Conservation (phyloP, 2,888 invertebrate genomes). For the Lymantria dispar region DNA sequence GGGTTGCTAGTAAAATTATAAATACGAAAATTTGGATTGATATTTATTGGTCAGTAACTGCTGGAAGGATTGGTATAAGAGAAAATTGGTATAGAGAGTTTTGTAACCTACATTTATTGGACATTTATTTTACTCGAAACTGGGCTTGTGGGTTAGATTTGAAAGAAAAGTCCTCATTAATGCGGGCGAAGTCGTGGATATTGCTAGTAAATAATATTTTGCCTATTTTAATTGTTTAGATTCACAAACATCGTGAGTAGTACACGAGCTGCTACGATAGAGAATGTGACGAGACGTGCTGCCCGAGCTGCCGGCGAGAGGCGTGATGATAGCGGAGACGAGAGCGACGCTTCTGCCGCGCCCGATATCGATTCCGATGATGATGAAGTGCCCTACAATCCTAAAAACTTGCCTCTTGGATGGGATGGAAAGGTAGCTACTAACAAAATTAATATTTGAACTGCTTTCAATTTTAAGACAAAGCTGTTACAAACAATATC, state of each 20-base stretch:
- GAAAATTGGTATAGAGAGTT: no score
- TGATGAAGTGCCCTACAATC: slow-evolving; percentile 98
- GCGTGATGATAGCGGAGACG: slow-evolving; percentile 95
- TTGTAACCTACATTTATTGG: no score
- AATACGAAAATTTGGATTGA: no score
- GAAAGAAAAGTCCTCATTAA: no score
- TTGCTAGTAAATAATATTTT: not conserved
- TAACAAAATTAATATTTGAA: not conserved
- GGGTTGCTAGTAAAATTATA: no score
- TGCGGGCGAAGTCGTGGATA: no score
- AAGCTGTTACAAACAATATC: no score
- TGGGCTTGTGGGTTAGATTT: no score
- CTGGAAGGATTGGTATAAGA: no score
- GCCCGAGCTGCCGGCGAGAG: slow-evolving; percentile 97
- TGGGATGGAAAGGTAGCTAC: slow-evolving; percentile 96
- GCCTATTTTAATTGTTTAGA: slow-evolving; percentile 47
- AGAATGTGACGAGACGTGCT: slow-evolving; percentile 99
- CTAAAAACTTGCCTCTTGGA: slow-evolving; percentile 98
- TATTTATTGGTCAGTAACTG: no score
- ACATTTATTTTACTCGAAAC: no score
- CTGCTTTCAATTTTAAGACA: no score
- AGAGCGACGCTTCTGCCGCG: slow-evolving; percentile 89
- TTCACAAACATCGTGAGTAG: slow-evolving; percentile 92
- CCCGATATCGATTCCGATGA: slow-evolving; percentile 95
- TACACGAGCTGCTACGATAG: slow-evolving; percentile 95